phyloP scores from a whole-genome alignment of 2,797 vertebrate species.

The Pseudochaenichthys georgianus region DNA sequence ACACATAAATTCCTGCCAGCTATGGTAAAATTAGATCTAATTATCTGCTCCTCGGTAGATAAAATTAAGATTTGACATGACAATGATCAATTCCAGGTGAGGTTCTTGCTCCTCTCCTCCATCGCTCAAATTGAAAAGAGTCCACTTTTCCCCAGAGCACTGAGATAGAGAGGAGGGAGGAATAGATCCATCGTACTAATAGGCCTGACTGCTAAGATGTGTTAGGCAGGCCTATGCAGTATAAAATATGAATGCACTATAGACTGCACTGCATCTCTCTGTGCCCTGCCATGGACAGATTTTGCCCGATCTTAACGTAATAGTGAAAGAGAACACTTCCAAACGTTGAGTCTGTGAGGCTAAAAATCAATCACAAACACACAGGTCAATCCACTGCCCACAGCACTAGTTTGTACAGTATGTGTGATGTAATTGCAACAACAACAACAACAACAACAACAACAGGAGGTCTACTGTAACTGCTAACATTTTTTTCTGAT shows the following conservation, averaged over 20 bases:
- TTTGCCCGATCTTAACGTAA: slow-evolving; percentile 48
- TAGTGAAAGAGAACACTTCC: slow-evolving; percentile 68
- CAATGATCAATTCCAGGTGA: slow-evolving; percentile 79
- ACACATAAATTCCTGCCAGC: slow-evolving; percentile 65
- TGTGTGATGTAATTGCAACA: slow-evolving; percentile 53
- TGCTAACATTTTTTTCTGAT: neutral
- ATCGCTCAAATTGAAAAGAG: slow-evolving; percentile 68
- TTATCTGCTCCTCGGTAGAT: slow-evolving; percentile 66
- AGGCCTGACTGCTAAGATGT: slow-evolving; percentile 71
- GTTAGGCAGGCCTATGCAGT: slow-evolving; percentile 71
- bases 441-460: slow-evolving; percentile 34
- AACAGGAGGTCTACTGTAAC: neutral
- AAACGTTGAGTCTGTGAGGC: slow-evolving; percentile 57
- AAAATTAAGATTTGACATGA: slow-evolving; percentile 74
- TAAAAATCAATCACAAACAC: slow-evolving; percentile 68
- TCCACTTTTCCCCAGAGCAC: slow-evolving; percentile 38
- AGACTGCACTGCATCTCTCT: slow-evolving; percentile 54
- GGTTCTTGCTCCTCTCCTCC: slow-evolving; percentile 54
- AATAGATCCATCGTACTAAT: slow-evolving; percentile 74
- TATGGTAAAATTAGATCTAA: slow-evolving; percentile 79
- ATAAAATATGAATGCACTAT: slow-evolving; percentile 79
- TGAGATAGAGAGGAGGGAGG: slow-evolving; percentile 44
- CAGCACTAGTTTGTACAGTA: slow-evolving; percentile 45
- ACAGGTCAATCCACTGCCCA: slow-evolving; percentile 61
- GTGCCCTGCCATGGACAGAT: slow-evolving; percentile 54